phyloP scores from a whole-genome alignment of 2,888 invertebrate genomes.

The Colletes collaris region DNA sequence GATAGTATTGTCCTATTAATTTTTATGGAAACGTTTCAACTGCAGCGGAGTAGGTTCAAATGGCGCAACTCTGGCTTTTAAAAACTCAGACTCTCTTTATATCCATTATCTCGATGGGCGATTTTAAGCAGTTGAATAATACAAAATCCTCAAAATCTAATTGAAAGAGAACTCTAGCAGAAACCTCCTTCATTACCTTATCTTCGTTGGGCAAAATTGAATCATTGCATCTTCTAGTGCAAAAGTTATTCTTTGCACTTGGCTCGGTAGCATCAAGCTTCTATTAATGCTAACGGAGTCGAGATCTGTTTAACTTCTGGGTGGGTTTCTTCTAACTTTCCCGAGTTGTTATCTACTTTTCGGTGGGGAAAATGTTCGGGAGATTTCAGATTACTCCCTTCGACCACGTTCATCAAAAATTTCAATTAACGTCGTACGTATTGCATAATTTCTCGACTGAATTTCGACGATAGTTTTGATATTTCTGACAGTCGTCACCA shows the following conservation, averaged over 20 bases:
- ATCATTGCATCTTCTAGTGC: slow-evolving; percentile 20
- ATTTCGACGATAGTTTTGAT: not conserved
- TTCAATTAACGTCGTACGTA: not conserved
- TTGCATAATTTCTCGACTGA: not conserved
- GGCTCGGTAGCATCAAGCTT: slow-evolving; percentile 36
- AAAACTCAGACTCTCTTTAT: not conserved
- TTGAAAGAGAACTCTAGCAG: slow-evolving; percentile 12
- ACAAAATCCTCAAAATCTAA: slow-evolving; percentile 5
- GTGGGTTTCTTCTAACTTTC: slow-evolving; percentile 19
- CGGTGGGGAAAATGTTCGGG: not conserved
- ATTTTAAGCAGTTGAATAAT: not conserved
- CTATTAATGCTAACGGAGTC: slow-evolving; percentile 10
- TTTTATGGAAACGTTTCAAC: too few species aligned
- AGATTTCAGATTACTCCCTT: slow-evolving; percentile 14
- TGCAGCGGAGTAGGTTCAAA: too few species aligned
- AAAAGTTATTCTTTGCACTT: slow-evolving; percentile 55
- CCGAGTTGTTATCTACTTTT: slow-evolving; percentile 22
- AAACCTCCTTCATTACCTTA: slow-evolving; percentile 12
- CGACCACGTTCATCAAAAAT: slow-evolving; percentile 39
- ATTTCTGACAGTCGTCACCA: not conserved
- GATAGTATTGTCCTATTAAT: too few species aligned
- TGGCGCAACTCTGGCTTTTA: too few species aligned
- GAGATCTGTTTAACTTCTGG: slow-evolving; percentile 30
- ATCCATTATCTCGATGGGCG: not conserved
- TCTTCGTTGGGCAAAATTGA: slow-evolving; percentile 33